Percentiles rank a stretch among this genome's conserved stretches.
Evolutionary conservation across 2,113 vertebrate genomes (phyloP).

Genomic region (Meleagris gallopavo): DNA sequence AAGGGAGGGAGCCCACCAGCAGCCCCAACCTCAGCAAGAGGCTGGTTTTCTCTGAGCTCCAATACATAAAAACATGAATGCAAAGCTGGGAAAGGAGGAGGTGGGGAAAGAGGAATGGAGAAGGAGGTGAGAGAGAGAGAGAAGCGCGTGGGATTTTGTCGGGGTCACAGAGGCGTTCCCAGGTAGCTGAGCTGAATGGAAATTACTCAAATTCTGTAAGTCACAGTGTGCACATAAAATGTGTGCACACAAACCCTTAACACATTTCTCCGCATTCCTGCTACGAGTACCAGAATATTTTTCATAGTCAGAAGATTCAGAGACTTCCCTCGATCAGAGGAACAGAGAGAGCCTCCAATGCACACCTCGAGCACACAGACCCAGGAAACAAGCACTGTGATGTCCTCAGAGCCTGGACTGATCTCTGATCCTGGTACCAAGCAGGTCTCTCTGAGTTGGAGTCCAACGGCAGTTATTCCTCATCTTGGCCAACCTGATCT

Average conservation of each 20-base stretch:
- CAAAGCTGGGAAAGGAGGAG: not conserved
- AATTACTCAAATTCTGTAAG: not conserved
- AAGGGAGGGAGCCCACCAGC: not conserved
- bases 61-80: not conserved
- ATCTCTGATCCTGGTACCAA: too few species aligned
- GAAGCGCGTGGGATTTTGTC: not conserved
- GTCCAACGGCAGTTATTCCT: too few species aligned
- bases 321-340: not conserved
- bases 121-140: fast-evolving
- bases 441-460: too few species aligned
- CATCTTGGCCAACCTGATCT: too few species aligned
- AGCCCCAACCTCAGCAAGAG: not conserved
- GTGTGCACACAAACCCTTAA: fast-evolving
- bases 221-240: not conserved
- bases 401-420: too few species aligned
- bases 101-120: not conserved
- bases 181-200: not conserved
- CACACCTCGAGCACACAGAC: not conserved
- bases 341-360: not conserved
- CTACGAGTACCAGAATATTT: not conserved
- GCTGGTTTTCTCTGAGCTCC: not conserved
- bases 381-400: too few species aligned
- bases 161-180: not conserved
- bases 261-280: not conserved
- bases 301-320: not conserved